phyloP scores from a whole-genome alignment of 2,888 invertebrate genomes.

The Ganaspis brasiliensis region DNA sequence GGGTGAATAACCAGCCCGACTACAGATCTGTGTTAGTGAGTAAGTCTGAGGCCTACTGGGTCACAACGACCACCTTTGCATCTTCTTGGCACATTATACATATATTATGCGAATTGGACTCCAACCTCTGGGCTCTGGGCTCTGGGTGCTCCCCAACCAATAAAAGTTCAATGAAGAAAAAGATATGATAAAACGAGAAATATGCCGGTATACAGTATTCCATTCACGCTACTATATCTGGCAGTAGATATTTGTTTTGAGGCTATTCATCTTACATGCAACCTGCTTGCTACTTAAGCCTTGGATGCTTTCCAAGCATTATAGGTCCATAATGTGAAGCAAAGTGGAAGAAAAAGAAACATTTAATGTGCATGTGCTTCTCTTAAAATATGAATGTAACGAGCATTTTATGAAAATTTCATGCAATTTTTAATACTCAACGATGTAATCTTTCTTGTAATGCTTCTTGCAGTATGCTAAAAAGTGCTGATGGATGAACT shows the following conservation, averaged over 20 bases:
- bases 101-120: background rate
- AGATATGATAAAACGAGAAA: background rate
- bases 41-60: conserved; percentile 25
- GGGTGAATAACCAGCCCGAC: conserved; percentile 28
- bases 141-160: background rate
- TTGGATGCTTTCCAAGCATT: conserved; percentile 1
- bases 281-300: background rate
- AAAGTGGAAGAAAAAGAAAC: background rate
- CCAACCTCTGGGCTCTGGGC: background rate
- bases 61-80: conserved; percentile 8
- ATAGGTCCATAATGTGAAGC: background rate
- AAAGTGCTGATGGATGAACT: no score
- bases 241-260: background rate
- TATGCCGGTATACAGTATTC: background rate
- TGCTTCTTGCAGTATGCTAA: background rate
- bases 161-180: background rate
- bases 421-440: background rate
- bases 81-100: conserved; percentile 12
- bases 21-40: conserved; percentile 2
- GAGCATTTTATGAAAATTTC: background rate
- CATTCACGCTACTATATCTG: background rate
- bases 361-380: background rate
- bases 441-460: background rate
- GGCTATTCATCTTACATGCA: conserved; percentile 1
- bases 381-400: background rate